These are phyloP conservation scores for Plectrocnemia conspersa DNA, from an alignment of 1,140 invertebrate genomes.

Conservation along the genomic window DNA sequence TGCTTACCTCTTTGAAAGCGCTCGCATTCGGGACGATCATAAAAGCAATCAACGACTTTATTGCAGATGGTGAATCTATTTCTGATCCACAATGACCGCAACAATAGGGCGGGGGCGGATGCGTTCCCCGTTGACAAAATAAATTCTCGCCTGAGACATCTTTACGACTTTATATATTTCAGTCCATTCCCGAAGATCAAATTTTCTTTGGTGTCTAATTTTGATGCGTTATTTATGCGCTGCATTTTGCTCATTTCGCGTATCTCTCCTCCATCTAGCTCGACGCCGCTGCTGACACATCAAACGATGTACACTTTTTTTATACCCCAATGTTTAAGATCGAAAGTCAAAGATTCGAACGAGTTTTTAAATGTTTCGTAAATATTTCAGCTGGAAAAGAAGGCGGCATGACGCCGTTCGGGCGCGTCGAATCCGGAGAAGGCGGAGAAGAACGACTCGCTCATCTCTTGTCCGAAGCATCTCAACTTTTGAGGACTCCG, in stretches of 20 bases:
- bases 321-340: background rate
- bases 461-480: conserved; percentile 89
- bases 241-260: background rate
- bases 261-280: background rate
- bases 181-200: background rate
- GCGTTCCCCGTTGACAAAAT: conserved; percentile 4
- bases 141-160: background rate
- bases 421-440: conserved; percentile 69
- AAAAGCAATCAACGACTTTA: conserved; percentile 9
- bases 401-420: conserved; percentile 69
- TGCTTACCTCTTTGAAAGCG: too few species aligned
- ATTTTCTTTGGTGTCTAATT: background rate
- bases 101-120: conserved; percentile 17
- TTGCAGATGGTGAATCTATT: conserved; percentile 19
- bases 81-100: conserved; percentile 8
- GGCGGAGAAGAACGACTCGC: conserved; percentile 89
- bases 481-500: conserved; percentile 62
- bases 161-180: background rate
- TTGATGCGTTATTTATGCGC: background rate
- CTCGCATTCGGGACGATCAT: too few species aligned
- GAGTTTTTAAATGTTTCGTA: background rate
- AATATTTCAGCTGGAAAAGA: conserved; percentile 67
- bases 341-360: background rate
- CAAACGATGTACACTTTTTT: background rate
- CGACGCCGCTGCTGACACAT: background rate